Evolutionary conservation across 2,113 vertebrate genomes (phyloP).

Genomic region (Clarias macrocephalus): DNA sequence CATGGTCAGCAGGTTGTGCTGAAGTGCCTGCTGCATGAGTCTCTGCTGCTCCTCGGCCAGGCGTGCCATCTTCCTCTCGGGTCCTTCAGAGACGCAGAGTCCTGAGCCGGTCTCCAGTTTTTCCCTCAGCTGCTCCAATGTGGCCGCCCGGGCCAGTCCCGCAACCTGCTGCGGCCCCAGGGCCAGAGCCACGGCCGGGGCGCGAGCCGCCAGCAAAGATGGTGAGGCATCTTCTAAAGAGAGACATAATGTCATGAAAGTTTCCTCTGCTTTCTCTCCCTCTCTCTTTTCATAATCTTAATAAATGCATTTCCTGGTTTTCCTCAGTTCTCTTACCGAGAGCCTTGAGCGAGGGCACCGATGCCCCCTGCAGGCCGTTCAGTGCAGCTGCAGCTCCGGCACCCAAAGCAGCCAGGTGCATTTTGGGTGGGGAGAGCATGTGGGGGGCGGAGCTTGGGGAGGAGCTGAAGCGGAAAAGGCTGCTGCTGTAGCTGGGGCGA

Average conservation of each 20-base stretch:
- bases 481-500: conserved; percentile 92
- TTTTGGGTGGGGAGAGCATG: conserved; percentile 81
- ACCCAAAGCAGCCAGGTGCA: conserved; percentile 84
- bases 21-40: conserved; percentile 90
- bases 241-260: not conserved
- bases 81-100: conserved; percentile 69
- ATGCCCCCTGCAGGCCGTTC: conserved; percentile 77
- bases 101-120: conserved; percentile 80
- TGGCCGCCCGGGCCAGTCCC: conserved; percentile 75
- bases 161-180: conserved; percentile 81
- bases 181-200: conserved; percentile 76
- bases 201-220: conserved; percentile 76
- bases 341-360: conserved; percentile 80
- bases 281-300: not conserved
- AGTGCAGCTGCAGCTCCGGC: conserved; percentile 69
- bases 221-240: conserved; percentile 67
- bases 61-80: conserved; percentile 83
- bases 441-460: conserved; percentile 74
- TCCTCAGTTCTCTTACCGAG: conserved; percentile 31
- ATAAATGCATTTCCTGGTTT: not conserved
- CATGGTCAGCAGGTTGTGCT: conserved; percentile 89
- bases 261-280: not conserved
- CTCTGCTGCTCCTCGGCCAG: conserved; percentile 89
- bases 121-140: conserved; percentile 89
- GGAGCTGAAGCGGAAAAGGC: conserved; percentile 85